Percentiles rank a stretch among this genome's conserved stretches.
Evolutionary conservation across 2,797 vertebrate genomes (phyloP).

Genomic region (Poeciliopsis paucimaculata): DNA sequence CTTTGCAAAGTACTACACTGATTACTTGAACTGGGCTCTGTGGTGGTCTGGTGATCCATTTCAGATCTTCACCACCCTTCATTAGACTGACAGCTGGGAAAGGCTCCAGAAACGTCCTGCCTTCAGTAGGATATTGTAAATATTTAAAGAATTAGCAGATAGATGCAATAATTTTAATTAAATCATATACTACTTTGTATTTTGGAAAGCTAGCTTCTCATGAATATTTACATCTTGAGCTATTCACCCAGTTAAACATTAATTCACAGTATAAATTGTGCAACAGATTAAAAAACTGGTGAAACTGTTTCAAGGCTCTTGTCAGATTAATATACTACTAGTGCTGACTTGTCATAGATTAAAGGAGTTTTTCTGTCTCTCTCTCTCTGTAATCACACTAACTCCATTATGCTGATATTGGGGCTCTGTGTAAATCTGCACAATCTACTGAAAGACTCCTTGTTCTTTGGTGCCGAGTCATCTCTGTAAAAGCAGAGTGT

Average conservation of each 20-base stretch:
- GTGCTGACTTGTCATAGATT: neutral
- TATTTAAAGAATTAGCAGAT: neutral
- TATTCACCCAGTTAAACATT: neutral
- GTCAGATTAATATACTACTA: neutral
- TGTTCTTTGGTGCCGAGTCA: neutral
- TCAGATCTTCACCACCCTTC: neutral
- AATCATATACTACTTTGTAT: neutral
- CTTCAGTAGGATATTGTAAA: neutral
- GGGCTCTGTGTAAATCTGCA: neutral
- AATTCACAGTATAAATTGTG: neutral
- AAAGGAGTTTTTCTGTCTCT: neutral
- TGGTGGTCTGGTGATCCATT: neutral
- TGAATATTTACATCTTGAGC: neutral
- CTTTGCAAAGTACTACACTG: neutral
- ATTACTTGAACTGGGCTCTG: neutral
- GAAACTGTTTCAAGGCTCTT: neutral
- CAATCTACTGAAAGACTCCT: constrained; percentile 4
- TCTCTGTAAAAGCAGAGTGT: neutral
- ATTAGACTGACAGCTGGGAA: neutral
- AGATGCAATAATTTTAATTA: neutral
- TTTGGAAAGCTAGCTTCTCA: neutral
- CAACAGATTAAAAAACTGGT: neutral
- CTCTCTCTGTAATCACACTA: neutral
- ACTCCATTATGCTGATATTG: constrained; percentile 9
- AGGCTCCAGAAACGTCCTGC: neutral